These are phyloP conservation scores for Dipodomys ordii DNA, from an alignment of 2,113 vertebrate species.

Conservation along the genomic window DNA sequence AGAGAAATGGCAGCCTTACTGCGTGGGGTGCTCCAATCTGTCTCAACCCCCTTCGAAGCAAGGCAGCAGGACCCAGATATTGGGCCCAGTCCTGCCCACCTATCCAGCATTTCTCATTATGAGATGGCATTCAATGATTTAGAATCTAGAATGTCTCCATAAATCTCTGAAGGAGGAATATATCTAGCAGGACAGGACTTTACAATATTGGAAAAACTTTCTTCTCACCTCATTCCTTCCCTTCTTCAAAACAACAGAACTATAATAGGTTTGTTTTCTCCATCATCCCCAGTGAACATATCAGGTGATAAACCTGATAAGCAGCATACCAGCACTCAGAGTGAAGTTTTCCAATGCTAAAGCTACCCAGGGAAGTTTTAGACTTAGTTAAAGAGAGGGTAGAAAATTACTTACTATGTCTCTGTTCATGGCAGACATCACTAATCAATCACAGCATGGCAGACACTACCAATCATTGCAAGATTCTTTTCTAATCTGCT, in stretches of 20 bases:
- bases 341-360: background rate
- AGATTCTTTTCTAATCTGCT: background rate
- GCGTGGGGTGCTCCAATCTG: background rate
- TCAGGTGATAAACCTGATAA: background rate
- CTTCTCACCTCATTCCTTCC: background rate
- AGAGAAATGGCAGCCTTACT: background rate
- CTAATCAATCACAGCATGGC: background rate
- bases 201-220: background rate
- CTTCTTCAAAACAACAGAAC: background rate
- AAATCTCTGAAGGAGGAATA: background rate
- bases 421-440: slow-evolving; percentile 29
- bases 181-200: background rate
- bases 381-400: background rate
- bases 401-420: accelerated
- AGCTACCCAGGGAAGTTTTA: background rate
- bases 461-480: slow-evolving; percentile 22
- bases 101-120: background rate
- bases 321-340: background rate
- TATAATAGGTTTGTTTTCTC: background rate
- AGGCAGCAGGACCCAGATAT: background rate
- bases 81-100: background rate
- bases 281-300: background rate
- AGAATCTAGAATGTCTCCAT: background rate
- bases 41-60: background rate
- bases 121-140: background rate